Percentiles rank a stretch among this genome's conserved stretches.
phyloP scores from a whole-genome alignment of 2,797 vertebrate genomes.

The Thaleichthys pacificus region DNA sequence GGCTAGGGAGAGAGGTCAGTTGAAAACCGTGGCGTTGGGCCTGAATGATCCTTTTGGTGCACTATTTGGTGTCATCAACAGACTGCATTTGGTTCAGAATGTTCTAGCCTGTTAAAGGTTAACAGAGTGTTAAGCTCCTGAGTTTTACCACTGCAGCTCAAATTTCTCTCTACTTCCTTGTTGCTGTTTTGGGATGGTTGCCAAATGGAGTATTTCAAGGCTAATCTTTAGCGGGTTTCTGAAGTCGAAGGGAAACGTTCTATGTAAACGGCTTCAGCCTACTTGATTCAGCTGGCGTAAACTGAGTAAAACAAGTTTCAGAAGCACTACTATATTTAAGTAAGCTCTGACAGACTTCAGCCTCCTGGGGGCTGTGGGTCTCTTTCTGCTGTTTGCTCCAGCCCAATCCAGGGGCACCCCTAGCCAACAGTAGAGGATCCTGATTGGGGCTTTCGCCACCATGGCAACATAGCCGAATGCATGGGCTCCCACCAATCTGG shows the following conservation, averaged over 20 bases:
- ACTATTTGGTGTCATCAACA: slow-evolving; percentile 26
- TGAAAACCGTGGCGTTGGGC: slow-evolving; percentile 39
- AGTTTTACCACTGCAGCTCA: slow-evolving; percentile 5
- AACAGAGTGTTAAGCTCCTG: slow-evolving; percentile 30
- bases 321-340: too few relatives aligned
- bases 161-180: slow-evolving; percentile 13
- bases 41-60: slow-evolving; percentile 36
- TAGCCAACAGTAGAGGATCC: neutral
- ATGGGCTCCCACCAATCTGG: neutral
- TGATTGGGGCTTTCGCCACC: slow-evolving; percentile 14
- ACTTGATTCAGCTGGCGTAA: too few relatives aligned
- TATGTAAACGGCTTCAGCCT: neutral
- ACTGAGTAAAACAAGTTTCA: too few relatives aligned
- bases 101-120: slow-evolving; percentile 36
- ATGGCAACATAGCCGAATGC: slow-evolving; percentile 7
- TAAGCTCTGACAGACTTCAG: too few relatives aligned
- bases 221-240: neutral
- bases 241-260: neutral
- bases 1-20: slow-evolving; percentile 40
- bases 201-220: neutral
- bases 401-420: neutral
- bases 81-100: slow-evolving; percentile 17
- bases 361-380: too few relatives aligned
- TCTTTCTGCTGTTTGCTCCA: neutral
- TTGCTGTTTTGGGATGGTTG: slow-evolving; percentile 4